Percentiles rank a stretch among this genome's conserved stretches.
These are phyloP conservation scores for Coleophora flavipennella DNA, from an alignment of 2,888 invertebrate species.

Conservation along the genomic window DNA sequence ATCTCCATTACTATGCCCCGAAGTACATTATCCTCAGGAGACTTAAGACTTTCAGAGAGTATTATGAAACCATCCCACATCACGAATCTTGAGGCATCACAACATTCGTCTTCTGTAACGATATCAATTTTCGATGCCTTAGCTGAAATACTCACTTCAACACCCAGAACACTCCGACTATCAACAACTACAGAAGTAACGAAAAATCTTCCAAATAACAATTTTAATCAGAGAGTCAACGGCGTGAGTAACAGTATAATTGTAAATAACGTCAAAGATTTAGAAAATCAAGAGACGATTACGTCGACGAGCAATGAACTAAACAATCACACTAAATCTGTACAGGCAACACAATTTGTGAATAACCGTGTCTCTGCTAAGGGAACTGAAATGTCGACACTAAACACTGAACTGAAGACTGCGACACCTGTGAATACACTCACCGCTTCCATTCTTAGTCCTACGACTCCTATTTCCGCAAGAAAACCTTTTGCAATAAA, in stretches of 20 bases:
- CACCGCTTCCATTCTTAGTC: constrained; percentile 35
- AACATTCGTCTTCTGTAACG: constrained; percentile 71
- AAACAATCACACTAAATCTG: constrained; percentile 62
- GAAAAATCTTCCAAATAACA: constrained; percentile 45
- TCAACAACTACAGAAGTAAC: constrained; percentile 56
- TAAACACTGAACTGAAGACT: constrained; percentile 39
- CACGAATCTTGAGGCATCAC: constrained; percentile 70
- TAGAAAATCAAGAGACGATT: constrained; percentile 42
- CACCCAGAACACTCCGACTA: constrained; percentile 55
- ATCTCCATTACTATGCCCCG: constrained; percentile 66
- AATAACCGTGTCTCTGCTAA: constrained; percentile 59
- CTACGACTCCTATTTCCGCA: constrained; percentile 54
- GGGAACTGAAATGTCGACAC: constrained; percentile 53
- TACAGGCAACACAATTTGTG: constrained; percentile 65
- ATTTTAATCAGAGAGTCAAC: constrained; percentile 53
- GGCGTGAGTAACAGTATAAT: constrained; percentile 68
- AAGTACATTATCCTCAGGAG: constrained; percentile 61
- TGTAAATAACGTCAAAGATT: constrained; percentile 61
- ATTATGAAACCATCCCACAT: constrained; percentile 57
- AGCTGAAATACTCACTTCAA: constrained; percentile 71
- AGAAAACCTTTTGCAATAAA: constrained; percentile 66
- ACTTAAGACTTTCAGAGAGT: constrained; percentile 65
- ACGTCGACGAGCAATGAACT: constrained; percentile 40
- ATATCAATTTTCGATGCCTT: constrained; percentile 74
- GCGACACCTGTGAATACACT: constrained; percentile 42